Conservation (phyloP, 2,888 invertebrate species). For the Lasioglossum malachurum region DNA sequence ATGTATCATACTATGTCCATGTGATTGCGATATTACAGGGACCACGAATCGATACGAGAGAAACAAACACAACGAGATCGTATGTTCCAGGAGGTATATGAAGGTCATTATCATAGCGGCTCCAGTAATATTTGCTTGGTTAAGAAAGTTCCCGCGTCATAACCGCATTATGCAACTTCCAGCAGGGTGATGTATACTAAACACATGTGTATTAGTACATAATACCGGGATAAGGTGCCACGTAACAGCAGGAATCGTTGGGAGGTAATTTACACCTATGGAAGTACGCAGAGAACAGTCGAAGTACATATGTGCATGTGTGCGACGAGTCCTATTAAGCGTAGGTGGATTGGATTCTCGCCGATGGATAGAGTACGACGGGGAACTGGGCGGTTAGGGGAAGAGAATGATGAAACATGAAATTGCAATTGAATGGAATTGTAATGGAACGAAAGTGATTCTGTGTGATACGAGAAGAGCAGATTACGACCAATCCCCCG, state of each 20-base stretch:
- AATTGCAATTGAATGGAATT: slow-evolving; percentile 73
- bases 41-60: too few relatives aligned
- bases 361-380: slow-evolving; percentile 38
- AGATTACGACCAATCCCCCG: slow-evolving; percentile 13
- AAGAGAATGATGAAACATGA: slow-evolving; percentile 69
- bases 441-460: slow-evolving; percentile 74
- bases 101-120: too few relatives aligned
- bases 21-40: too few relatives aligned
- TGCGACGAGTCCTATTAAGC: slow-evolving; percentile 62
- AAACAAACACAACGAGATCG: too few relatives aligned
- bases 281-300: slow-evolving; percentile 31
- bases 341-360: slow-evolving; percentile 65
- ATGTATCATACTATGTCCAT: too few relatives aligned
- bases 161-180: neutral
- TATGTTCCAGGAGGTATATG: too few relatives aligned
- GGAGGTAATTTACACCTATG: slow-evolving; percentile 5
- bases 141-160: neutral
- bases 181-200: neutral
- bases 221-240: neutral
- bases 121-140: too few relatives aligned
- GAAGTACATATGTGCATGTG: slow-evolving; percentile 33
- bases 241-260: neutral
- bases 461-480: slow-evolving; percentile 54
- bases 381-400: neutral
- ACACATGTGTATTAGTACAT: neutral